Evolutionary conservation across 2,888 invertebrate species (phyloP).

Genomic region (Caenorhabditis becei): DNA sequence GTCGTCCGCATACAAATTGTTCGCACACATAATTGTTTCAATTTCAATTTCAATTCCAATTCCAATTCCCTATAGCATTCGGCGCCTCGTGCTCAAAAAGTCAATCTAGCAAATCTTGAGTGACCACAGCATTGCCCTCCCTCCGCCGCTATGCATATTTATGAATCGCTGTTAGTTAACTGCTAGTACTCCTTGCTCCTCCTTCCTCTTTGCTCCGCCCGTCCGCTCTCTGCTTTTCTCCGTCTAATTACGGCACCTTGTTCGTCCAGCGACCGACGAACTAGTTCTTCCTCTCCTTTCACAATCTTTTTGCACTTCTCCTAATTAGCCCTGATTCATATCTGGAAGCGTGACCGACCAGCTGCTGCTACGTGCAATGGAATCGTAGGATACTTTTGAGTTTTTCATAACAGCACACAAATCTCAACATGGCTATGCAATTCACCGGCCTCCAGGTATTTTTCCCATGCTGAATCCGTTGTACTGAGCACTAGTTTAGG

Average conservation of each 20-base stretch:
- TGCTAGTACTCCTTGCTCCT: constrained; percentile 49
- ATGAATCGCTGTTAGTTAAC: constrained; percentile 62
- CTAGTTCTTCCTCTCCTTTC: background rate
- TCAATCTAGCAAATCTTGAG: constrained; percentile 60
- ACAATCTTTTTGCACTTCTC: constrained; percentile 18
- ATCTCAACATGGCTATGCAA: constrained; percentile 59
- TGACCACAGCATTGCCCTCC: constrained; percentile 55
- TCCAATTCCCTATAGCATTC: constrained; percentile 36
- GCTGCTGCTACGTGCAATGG: constrained; percentile 19
- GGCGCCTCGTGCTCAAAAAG: constrained; percentile 45
- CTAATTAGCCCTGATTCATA: constrained; percentile 43
- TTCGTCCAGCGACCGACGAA: constrained; percentile 16
- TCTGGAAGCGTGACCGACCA: background rate
- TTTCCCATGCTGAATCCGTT: background rate
- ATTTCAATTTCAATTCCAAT: constrained; percentile 51
- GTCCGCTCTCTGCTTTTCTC: constrained; percentile 16
- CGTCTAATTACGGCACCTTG: constrained; percentile 55
- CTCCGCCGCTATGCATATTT: constrained; percentile 57
- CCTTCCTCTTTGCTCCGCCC: constrained; percentile 5
- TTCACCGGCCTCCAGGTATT: constrained; percentile 65
- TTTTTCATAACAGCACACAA: background rate
- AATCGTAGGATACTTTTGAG: constrained; percentile 4
- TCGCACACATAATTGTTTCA: constrained; percentile 45
- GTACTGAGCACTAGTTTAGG: constrained; percentile 39
- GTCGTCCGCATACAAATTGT: constrained; percentile 29